Evolutionary conservation across 2,888 invertebrate species (phyloP).

Genomic region (Cerastis leucographa): DNA sequence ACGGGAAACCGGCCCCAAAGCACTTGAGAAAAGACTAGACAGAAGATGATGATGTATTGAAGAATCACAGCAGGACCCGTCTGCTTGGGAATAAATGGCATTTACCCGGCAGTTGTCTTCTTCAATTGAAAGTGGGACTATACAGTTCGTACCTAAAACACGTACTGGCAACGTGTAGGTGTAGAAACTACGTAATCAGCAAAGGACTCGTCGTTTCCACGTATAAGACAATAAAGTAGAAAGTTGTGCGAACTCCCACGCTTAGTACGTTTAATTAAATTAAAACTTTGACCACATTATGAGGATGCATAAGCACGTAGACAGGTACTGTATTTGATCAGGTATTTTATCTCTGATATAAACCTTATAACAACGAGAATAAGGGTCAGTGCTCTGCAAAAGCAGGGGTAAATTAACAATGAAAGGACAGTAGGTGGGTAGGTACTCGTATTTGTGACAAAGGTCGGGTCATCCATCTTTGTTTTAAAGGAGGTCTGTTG

Average conservation of each 20-base stretch:
- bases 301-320: slow-evolving; percentile 31
- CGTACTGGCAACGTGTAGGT: slow-evolving; percentile 35
- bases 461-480: slow-evolving; percentile 43
- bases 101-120: too few species aligned
- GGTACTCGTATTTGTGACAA: slow-evolving; percentile 22
- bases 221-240: slow-evolving; percentile 59
- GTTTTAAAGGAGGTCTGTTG: slow-evolving; percentile 30
- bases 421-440: not conserved
- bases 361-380: not conserved
- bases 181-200: slow-evolving; percentile 40
- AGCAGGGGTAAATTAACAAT: not conserved
- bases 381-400: not conserved
- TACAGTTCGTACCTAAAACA: slow-evolving; percentile 22
- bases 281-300: slow-evolving; percentile 54
- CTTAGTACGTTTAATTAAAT: slow-evolving; percentile 52
- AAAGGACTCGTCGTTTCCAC: slow-evolving; percentile 55
- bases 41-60: not conserved
- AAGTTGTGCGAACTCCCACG: slow-evolving; percentile 61
- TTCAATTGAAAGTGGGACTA: slow-evolving; percentile 4
- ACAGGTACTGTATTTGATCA: not conserved
- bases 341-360: not conserved
- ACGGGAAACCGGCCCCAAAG: not conserved
- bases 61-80: not conserved
- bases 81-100: not conserved
- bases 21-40: not conserved